Evolutionary conservation across 2,888 invertebrate species (phyloP).

Genomic region (Chydorus sphaericus): DNA sequence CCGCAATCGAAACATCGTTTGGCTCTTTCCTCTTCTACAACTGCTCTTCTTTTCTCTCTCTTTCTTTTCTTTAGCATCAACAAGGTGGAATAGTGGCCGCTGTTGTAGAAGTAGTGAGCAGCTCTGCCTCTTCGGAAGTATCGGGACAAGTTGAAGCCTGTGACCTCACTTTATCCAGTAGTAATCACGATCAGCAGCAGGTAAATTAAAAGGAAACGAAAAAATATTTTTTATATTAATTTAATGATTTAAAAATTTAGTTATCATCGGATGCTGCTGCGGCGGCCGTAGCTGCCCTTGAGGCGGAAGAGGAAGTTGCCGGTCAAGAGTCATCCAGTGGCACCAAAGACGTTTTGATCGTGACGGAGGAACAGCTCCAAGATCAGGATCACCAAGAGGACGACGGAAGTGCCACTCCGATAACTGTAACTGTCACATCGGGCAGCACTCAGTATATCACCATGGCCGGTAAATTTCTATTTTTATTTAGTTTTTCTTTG

Average conservation of each 20-base stretch:
- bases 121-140: conserved; percentile 10
- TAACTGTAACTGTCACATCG: conserved; percentile 6
- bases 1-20: not conserved
- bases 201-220: too few relatives aligned
- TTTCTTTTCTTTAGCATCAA: not conserved
- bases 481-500: not conserved
- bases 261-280: not conserved
- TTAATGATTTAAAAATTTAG: not conserved
- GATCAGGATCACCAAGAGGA: not conserved
- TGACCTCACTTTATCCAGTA: conserved; percentile 2
- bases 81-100: conserved; percentile 14
- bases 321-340: too few relatives aligned
- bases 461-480: conserved; percentile 19
- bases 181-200: not conserved
- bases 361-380: too few relatives aligned
- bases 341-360: not conserved
- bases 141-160: conserved; percentile 7
- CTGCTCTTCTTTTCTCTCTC: not conserved
- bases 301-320: conserved; percentile 9
- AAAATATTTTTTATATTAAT: not conserved
- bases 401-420: not conserved
- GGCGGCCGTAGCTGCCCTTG: conserved; percentile 5
- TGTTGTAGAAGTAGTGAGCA: conserved; percentile 14
- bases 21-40: not conserved
- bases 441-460: conserved; percentile 20